Base-by-base conservation (phyloP, 2,888 invertebrate species). In the Oscheius sp. region DNA sequence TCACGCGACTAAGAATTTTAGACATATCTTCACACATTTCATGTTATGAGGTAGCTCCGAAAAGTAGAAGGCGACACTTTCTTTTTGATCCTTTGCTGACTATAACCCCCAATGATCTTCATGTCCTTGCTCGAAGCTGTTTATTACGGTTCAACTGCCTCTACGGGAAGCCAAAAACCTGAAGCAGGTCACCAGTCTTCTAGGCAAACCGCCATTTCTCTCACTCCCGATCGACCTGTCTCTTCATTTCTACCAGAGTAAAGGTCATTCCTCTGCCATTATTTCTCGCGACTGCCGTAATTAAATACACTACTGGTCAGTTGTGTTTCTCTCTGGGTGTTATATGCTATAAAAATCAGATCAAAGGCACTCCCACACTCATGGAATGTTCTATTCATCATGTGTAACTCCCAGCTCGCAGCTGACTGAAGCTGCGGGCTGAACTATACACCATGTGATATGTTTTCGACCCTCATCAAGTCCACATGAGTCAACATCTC, bases 381-480 rank as follows among this genome's bases (percentile, higher is more conserved):
- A 59, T 59, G 62, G 33, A 62, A 49, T 62, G 62, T 24, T 47
- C 62, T 32, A 62, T 62, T 62, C 47, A 62, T 47, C 30, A 62
- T 47, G 62, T 62, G 62, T 62, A 62, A 62, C 49, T 62, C 49
- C 14, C 59, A 44, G 28, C 14, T 59, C 59, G 41, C 59, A 59
- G 59, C 59, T 59, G 59, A 59, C 59, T 24, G 30, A 20, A 20
- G 17, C n/a, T 36, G 8, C n/a, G 28, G 2, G 28, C 24, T n/a
- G 17, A 59, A 59, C 59, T 59, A 59, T 59, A 59, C 59, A 30
- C 44, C 59, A 59, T 57, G 36, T 59, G 59, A 44, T 59, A 24
- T 59, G 41, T 59, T 59, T 59, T 24, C 20, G 17, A 14, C 22
- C 24, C 8, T 2, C 54, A 32, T 12, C 33, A 3, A 36, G 12